Base-by-base conservation (phyloP, 1,140 invertebrate species). In the Brachionus asplanchnoidis region DNA sequence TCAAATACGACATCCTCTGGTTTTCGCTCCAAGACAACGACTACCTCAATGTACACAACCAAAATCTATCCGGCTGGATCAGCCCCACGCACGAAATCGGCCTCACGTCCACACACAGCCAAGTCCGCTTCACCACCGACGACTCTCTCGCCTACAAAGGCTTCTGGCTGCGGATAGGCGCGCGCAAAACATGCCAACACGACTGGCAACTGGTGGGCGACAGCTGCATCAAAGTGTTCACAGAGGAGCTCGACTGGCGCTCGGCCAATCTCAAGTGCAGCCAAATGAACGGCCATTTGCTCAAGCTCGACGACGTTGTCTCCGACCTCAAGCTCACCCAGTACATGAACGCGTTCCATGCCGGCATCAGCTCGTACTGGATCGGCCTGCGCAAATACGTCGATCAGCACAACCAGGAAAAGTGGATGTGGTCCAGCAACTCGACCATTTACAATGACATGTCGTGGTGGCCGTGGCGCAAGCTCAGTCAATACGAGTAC, bases 11-110 rank as follows among this genome's bases (percentile, higher is more conserved):
- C 5, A 28, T 42, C 4, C 36, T 84, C 0, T 84, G 60, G 40
- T 84, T 84, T 73, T 68, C 60, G 17, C 17, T 84, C 0, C 82
- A 84, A 70, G 82, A 84, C 60, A 84, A 84, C 36, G 82, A 84
- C 70, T 84, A 84, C 46, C 28, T 84, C 8, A 28, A 26, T 17
- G 8, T 68, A 1, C 26, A 17, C 1, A 73, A 70, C 9, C 28
- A 32, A 26, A 68, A 46, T 20, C 12, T 84, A 5, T 53, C 65
- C 17, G 82, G 82, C 23, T 82, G 79, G 79, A 44, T 82, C 17
- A 82, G 44, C 7, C 79, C 79, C 17, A 73, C 82, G 20, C 36
- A 70, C 46, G 82, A 84, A 40, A 84, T 84, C 3, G 26, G 32
- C 23, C 8, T 82, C 6, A 44, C 0, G 0, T 14, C 12, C n/a